These are phyloP conservation scores for Sarcophaga subvicina DNA, from an alignment of 2,888 invertebrate genomes.

Conservation along the genomic window DNA sequence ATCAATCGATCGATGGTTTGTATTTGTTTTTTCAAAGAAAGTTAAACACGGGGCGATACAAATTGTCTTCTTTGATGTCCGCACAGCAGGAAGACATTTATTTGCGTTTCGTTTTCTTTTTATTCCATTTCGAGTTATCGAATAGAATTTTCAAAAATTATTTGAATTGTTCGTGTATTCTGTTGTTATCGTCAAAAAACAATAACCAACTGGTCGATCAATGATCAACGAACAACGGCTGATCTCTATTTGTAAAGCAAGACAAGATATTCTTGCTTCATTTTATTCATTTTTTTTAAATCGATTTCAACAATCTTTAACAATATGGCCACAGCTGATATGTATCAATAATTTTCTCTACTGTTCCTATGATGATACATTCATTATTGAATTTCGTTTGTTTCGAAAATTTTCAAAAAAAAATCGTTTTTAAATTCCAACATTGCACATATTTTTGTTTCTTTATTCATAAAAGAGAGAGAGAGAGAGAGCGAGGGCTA, in stretches of 20 bases:
- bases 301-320: not conserved
- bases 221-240: not conserved
- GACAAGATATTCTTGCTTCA: not conserved
- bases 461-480: too few relatives aligned
- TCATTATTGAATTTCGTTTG: constrained; percentile 39
- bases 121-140: not conserved
- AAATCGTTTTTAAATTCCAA: constrained; percentile 38
- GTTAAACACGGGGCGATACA: constrained; percentile 35
- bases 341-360: constrained; percentile 24
- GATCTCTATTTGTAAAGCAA: constrained; percentile 8
- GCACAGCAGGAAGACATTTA: constrained; percentile 68
- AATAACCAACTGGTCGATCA: constrained; percentile 65
- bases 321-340: constrained; percentile 62
- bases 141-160: constrained; percentile 40
- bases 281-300: not conserved
- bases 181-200: constrained; percentile 56
- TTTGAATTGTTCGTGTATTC: constrained; percentile 44
- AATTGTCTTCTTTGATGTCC: constrained; percentile 63
- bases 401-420: constrained; percentile 42
- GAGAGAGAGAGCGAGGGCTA: not conserved
- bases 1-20: not conserved
- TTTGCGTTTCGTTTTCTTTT: constrained; percentile 28
- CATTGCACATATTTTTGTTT: constrained; percentile 30
- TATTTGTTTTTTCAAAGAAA: constrained; percentile 3
- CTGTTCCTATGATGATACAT: constrained; percentile 1